Evolutionary conservation across 1,140 invertebrate species (phyloP).

Genomic region (Listronotus oregonensis): DNA sequence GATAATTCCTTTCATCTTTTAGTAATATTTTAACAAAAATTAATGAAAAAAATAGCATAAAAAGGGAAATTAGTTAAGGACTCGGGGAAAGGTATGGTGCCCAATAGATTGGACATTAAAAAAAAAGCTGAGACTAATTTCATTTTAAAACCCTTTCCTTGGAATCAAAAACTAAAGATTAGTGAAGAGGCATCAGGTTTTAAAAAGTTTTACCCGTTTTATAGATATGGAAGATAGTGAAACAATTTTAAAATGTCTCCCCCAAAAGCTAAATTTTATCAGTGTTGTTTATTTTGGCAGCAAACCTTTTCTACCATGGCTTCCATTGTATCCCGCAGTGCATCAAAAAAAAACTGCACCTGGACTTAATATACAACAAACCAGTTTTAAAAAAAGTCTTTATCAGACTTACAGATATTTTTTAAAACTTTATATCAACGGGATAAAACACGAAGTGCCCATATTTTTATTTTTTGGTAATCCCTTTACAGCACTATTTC

Average conservation of each 20-base stretch:
- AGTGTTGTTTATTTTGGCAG: constrained; percentile 87
- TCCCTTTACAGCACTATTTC: constrained; percentile 86
- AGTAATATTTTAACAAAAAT: constrained; percentile 59
- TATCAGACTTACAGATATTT: constrained; percentile 78
- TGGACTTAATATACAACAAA: constrained; percentile 55
- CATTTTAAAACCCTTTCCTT: constrained; percentile 80
- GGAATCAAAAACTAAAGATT: constrained; percentile 79
- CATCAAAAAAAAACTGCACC: constrained; percentile 60
- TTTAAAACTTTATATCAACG: constrained; percentile 82
- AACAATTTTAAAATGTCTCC: constrained; percentile 76
- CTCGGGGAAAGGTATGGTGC: constrained; percentile 59
- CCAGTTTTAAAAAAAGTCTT: constrained; percentile 64
- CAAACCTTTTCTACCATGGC: constrained; percentile 87
- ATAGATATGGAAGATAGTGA: constrained; percentile 67
- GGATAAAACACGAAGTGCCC: constrained; percentile 83
- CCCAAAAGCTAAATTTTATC: constrained; percentile 82
- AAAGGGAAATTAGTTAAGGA: constrained; percentile 43
- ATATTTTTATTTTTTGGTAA: constrained; percentile 94
- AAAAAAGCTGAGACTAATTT: constrained; percentile 80
- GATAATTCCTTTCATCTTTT: constrained; percentile 55
- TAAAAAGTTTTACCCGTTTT: constrained; percentile 81
- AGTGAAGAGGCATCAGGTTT: constrained; percentile 89
- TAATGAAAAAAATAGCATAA: constrained; percentile 37
- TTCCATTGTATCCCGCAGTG: constrained; percentile 80
- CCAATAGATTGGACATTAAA: constrained; percentile 90